These are phyloP conservation scores for Tenebrosternarchus preto DNA, from an alignment of 2,113 vertebrate species.

Conservation along the genomic window DNA sequence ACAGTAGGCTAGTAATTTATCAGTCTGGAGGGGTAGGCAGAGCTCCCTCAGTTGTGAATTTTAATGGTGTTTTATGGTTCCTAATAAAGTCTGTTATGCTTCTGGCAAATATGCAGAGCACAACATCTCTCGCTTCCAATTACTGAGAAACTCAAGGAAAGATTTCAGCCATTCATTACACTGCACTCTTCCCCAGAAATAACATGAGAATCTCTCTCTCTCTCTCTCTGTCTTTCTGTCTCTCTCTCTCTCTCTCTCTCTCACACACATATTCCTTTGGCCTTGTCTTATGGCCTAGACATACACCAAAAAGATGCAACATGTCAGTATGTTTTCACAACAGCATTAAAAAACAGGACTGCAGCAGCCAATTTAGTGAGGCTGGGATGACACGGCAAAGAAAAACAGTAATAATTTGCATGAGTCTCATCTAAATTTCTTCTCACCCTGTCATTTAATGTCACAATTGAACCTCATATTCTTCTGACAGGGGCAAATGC, in stretches of 20 bases:
- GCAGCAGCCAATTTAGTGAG: not conserved
- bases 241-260: conserved; percentile 3
- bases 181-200: conserved; percentile 38
- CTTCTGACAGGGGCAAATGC: not conserved
- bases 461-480: not conserved
- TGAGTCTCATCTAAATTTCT: not conserved
- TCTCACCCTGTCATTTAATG: not conserved
- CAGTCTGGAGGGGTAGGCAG: conserved; percentile 74
- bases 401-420: not conserved
- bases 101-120: conserved; percentile 75
- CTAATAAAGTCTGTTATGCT: conserved; percentile 81
- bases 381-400: not conserved
- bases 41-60: conserved; percentile 75
- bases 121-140: conserved; percentile 74
- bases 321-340: not conserved
- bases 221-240: not conserved
- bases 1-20: conserved; percentile 75
- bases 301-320: conserved; percentile 14
- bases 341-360: conserved; percentile 17
- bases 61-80: conserved; percentile 80
- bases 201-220: conserved; percentile 38
- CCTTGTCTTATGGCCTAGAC: conserved; percentile 4
- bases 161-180: conserved; percentile 49
- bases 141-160: conserved; percentile 70
- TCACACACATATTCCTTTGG: not conserved